Conservation (phyloP, 1,140 invertebrate species). For the Choristoneura fumiferana region DNA sequence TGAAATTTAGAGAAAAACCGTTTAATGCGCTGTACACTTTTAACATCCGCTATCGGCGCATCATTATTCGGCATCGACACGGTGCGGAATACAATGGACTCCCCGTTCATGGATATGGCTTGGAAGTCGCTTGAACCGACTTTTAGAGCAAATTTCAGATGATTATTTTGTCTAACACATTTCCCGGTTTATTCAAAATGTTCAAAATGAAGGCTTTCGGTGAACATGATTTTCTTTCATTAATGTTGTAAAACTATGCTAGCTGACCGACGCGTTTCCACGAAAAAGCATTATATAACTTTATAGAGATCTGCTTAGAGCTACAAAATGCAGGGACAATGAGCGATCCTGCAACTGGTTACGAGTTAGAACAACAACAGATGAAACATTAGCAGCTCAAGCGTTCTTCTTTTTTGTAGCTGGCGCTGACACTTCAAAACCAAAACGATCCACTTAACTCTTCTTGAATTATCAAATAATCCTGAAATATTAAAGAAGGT, state of each 20-base stretch:
- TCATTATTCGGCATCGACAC: slow-evolving; percentile 44
- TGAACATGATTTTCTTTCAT: slow-evolving; percentile 44
- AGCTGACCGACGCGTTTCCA: slow-evolving; percentile 22
- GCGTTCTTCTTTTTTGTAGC: slow-evolving; percentile 78
- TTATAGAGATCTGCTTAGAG: slow-evolving; percentile 40
- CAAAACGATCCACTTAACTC: slow-evolving; percentile 51
- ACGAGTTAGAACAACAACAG: slow-evolving; percentile 45
- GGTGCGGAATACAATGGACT: slow-evolving; percentile 32
- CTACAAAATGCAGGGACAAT: slow-evolving; percentile 38
- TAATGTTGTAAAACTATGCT: slow-evolving; percentile 35
- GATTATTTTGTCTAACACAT: slow-evolving; percentile 24
- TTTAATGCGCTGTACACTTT: slow-evolving; percentile 37
- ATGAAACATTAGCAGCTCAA: slow-evolving; percentile 73
- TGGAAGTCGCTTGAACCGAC: slow-evolving; percentile 27
- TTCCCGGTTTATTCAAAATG: slow-evolving; percentile 27
- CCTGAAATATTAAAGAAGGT: slow-evolving; percentile 63
- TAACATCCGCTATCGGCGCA: slow-evolving; percentile 36
- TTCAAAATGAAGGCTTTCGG: slow-evolving; percentile 36
- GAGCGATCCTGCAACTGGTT: slow-evolving; percentile 31
- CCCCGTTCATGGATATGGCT: slow-evolving; percentile 38
- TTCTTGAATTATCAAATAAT: slow-evolving; percentile 62
- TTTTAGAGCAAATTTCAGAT: slow-evolving; percentile 25
- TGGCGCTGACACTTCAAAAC: slow-evolving; percentile 77
- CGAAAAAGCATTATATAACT: slow-evolving; percentile 39
- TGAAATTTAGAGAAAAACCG: slow-evolving; percentile 25